phyloP scores from a whole-genome alignment of 2,797 vertebrate species.

The Enteromius viviparus region DNA sequence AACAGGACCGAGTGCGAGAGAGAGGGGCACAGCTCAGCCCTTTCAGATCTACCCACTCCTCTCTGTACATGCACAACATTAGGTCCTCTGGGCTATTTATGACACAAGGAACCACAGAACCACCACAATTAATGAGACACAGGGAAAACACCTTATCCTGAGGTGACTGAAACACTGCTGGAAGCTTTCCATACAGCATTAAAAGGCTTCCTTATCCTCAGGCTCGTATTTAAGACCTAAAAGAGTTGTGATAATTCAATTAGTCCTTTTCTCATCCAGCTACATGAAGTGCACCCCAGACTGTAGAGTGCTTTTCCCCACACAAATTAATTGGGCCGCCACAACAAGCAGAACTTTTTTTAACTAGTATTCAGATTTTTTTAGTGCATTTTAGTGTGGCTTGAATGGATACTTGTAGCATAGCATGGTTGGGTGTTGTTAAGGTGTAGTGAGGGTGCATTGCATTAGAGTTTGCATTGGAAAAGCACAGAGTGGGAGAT shows the following conservation, averaged over 20 bases:
- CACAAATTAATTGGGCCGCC: constrained; percentile 54
- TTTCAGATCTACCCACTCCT: constrained; percentile 71
- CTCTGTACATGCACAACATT: constrained; percentile 57
- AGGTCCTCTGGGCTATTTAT: constrained; percentile 52
- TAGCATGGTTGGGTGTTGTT: constrained; percentile 20
- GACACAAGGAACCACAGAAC: constrained; percentile 52
- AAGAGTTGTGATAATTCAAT: constrained; percentile 54
- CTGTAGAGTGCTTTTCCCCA: constrained; percentile 46
- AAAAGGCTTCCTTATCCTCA: constrained; percentile 43
- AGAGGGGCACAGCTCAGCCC: constrained; percentile 72
- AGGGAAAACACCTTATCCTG: constrained; percentile 52
- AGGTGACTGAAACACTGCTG: constrained; percentile 42
- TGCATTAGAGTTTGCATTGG: neutral
- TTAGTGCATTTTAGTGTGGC: neutral
- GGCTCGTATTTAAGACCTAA: constrained; percentile 35
- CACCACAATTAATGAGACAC: constrained; percentile 62
- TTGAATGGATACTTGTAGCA: constrained; percentile 28
- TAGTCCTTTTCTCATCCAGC: constrained; percentile 55
- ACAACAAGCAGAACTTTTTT: constrained; percentile 50
- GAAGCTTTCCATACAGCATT: constrained; percentile 22
- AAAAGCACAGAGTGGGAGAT: constrained; percentile 13
- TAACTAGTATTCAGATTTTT: constrained; percentile 32
- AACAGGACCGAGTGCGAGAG: constrained; percentile 55
- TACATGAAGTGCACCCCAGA: constrained; percentile 47
- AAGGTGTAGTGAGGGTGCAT: neutral